These are phyloP conservation scores for Melanogrammus aeglefinus DNA, from an alignment of 2,797 vertebrate species.

Conservation along the genomic window DNA sequence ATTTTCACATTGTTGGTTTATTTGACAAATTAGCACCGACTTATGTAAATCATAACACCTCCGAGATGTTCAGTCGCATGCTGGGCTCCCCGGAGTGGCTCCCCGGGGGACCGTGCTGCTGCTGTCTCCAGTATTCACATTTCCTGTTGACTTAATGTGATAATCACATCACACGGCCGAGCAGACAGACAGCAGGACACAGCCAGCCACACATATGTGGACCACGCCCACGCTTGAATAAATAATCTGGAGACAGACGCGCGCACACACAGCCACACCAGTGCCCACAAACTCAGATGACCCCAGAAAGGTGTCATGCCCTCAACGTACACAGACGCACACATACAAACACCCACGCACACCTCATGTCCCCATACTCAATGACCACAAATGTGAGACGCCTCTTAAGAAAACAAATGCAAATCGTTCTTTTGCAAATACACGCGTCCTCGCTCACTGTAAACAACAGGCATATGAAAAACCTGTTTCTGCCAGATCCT, in stretches of 20 bases:
- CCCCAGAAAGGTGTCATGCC: neutral
- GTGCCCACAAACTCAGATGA: conserved; percentile 17
- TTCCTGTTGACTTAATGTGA: conserved; percentile 18
- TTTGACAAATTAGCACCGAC: neutral
- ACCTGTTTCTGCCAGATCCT: no score
- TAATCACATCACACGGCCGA: neutral
- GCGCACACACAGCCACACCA: conserved; percentile 7
- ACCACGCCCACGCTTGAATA: neutral
- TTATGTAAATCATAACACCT: neutral
- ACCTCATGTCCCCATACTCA: no score
- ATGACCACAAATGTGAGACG: no score
- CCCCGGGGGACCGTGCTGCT: neutral
- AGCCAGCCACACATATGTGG: neutral
- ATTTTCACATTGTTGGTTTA: neutral
- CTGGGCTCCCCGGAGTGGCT: neutral
- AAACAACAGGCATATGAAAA: no score
- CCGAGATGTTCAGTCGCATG: neutral
- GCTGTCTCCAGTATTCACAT: neutral
- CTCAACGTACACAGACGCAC: no score
- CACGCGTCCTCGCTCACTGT: no score
- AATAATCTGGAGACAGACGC: neutral
- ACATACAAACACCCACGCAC: neutral
- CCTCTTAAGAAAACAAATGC: no score
- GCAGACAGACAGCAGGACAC: neutral
- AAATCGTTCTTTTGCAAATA: no score